Base-by-base conservation (phyloP, 2,113 vertebrate genomes). In the Mobula birostris region DNA sequence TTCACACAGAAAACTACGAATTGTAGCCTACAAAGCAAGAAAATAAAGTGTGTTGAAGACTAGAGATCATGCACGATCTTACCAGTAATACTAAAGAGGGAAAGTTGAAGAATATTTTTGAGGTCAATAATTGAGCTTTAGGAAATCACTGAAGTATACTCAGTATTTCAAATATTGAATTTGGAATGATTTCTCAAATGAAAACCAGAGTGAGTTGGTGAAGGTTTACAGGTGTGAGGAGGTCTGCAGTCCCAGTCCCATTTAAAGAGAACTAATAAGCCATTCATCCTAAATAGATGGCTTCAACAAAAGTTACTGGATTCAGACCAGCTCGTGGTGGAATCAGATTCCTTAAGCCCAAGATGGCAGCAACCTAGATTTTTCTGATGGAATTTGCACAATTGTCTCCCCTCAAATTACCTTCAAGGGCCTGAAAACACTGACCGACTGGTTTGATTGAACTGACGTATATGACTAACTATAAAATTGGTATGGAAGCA, bases 81-180 rank as follows among this genome's bases (percentile, higher is more conserved):
- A 93, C 70, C 91, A 74, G 24, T 74, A 74, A 93, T 74, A 93
- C 68, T 90, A 36, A 93, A 63, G 90, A 24, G 32, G 19, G 19
- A 66, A 32, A 93, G 40, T 27, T 92, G 88, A 68, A 29, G 36
- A 40, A 48, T 48, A 48, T 48, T 48, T 27, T 74, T 74, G 32
- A 76, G 32, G 17, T 56, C 32, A 93, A 93, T 56, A 72, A 93
- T 48, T 11, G 36, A 72, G 66, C 66, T 72, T 40, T 40, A 8
- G 90, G 66, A 92, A 72, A 2, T 7, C 21, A 74, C 70, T 90
- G 14, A 2, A 32, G 61, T 66, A 66, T 29, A 1, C 5, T 58
- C 12, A 58, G 27, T 6, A 90, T 66, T 66, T 48, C 6, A 17
- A 56, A 68, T 6, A 21, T 7, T n/a, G 32, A 93, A 40, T 27